phyloP scores from a whole-genome alignment of 2,797 vertebrate genomes.

The Oryzias sinensis region DNA sequence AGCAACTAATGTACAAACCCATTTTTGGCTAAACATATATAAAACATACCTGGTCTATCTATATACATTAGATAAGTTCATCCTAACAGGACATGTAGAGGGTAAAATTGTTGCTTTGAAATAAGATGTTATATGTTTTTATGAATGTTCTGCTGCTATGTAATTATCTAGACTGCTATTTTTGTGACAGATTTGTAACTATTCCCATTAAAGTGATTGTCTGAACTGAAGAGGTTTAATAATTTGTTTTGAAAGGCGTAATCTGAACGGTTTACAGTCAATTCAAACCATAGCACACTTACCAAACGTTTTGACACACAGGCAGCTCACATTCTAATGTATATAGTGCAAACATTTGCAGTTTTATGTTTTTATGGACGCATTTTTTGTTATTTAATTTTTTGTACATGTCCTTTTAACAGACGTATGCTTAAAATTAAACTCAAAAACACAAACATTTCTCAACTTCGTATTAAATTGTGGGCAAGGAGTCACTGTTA shows the following conservation, averaged over 20 bases:
- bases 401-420: too few species aligned
- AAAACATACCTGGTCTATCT: constrained; percentile 47
- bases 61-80: constrained; percentile 63
- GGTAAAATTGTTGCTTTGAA: constrained; percentile 56
- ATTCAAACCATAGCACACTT: neutral
- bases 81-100: constrained; percentile 68
- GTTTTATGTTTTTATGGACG: too few species aligned
- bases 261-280: constrained; percentile 5
- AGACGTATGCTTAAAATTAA: too few species aligned
- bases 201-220: constrained; percentile 72
- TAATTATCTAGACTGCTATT: constrained; percentile 71
- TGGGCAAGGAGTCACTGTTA: too few species aligned
- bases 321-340: too few species aligned
- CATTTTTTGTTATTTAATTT: too few species aligned
- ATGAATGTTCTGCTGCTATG: constrained; percentile 74
- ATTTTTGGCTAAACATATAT: constrained; percentile 33
- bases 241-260: constrained; percentile 24
- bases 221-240: constrained; percentile 25
- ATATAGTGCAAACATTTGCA: too few species aligned
- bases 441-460: too few species aligned
- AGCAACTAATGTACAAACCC: constrained; percentile 41
- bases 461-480: too few species aligned
- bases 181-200: constrained; percentile 68
- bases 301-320: too few species aligned
- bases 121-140: constrained; percentile 59